Percentiles rank a stretch among this genome's conserved stretches.
Evolutionary conservation across 1,140 invertebrate genomes (phyloP).

Genomic region (Drosophila obscura): DNA sequence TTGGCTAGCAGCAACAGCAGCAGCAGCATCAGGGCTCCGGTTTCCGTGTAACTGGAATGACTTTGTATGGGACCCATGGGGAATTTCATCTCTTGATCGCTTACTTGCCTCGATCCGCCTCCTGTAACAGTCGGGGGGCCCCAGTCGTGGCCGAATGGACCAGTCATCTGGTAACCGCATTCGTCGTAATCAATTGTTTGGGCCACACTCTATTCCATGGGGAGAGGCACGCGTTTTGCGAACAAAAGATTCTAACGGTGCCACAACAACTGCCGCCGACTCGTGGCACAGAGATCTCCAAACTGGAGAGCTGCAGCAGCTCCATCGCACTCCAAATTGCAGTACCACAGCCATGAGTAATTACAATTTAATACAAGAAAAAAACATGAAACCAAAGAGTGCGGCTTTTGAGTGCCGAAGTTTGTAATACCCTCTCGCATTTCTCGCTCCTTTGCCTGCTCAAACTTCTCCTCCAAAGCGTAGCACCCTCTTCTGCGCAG

Average conservation of each 20-base stretch:
- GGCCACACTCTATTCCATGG: slow-evolving; percentile 55
- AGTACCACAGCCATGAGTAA: slow-evolving; percentile 51
- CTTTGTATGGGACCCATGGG: slow-evolving; percentile 65
- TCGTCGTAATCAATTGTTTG: slow-evolving; percentile 77
- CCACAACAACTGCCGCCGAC: slow-evolving; percentile 46
- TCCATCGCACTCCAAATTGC: neutral
- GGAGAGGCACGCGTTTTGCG: slow-evolving; percentile 50
- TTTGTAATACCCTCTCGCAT: too few relatives aligned
- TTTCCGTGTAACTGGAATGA: slow-evolving; percentile 60
- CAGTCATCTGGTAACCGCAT: slow-evolving; percentile 74
- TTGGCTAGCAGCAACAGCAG: slow-evolving; percentile 14
- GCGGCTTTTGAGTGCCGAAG: too few relatives aligned
- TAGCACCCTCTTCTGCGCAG: too few relatives aligned
- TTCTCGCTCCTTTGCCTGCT: too few relatives aligned
- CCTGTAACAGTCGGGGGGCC: slow-evolving; percentile 24
- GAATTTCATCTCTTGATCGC: slow-evolving; percentile 41
- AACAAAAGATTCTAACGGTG: slow-evolving; percentile 61
- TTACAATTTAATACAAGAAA: slow-evolving; percentile 73
- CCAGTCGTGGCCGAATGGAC: slow-evolving; percentile 21
- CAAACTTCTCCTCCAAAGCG: too few relatives aligned
- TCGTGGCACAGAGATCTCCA: slow-evolving; percentile 25
- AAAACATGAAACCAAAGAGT: slow-evolving; percentile 35
- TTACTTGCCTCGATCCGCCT: neutral
- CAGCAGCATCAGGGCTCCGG: neutral
- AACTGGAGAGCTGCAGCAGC: slow-evolving; percentile 20